Evolutionary conservation across 1,140 invertebrate genomes (phyloP), one percentile per base, ranked within the genome.

Genomic region (Proctacanthus coquilletti): DNA sequence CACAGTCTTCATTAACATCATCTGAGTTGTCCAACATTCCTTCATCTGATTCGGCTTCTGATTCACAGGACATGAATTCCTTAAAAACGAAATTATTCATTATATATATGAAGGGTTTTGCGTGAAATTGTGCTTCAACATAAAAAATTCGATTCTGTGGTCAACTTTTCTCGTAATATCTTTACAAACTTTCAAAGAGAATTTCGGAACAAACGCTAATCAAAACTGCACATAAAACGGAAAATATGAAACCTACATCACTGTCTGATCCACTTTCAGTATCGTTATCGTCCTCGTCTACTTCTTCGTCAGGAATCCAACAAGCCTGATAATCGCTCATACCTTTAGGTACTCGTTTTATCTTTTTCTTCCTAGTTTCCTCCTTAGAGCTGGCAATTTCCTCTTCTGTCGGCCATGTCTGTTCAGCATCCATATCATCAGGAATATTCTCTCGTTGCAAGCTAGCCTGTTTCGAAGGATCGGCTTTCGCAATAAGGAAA

Each of bases 351-450:
- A 95, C 80, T 51, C 72, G 77, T 54, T 89, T 89, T 0, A 80
- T 64, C 38, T 73, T 66, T 58, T 76, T 78, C 15, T 17, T 10
- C 45, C 67, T 68, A 47, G 62, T 52, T 42, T 75, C 65, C 42
- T 69, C 60, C 53, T 76, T 70, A 3, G 83, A 78, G 45, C 77
- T 68, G 48, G 72, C 70, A 35, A 94, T 67, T 66, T 94, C 88
- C 56, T 93, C 84, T 42, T 87, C 80, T 18, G 85, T 93, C 1
- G 91, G 89, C 84, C 86, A 95, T 17, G 91, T 94, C 65, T 96
- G 92, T 64, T 97, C 92, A 11, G 79, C 84, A 60, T 94, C 84
- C 86, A 96, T 88, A 19, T 78, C 75, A 66, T 95, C 85, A 15
- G 79, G 77, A 38, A 77, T 65, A 64, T 86, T 83, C 66, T 93